Base-by-base conservation (phyloP, 2,113 vertebrate species). In the Seriola rivoliana region DNA sequence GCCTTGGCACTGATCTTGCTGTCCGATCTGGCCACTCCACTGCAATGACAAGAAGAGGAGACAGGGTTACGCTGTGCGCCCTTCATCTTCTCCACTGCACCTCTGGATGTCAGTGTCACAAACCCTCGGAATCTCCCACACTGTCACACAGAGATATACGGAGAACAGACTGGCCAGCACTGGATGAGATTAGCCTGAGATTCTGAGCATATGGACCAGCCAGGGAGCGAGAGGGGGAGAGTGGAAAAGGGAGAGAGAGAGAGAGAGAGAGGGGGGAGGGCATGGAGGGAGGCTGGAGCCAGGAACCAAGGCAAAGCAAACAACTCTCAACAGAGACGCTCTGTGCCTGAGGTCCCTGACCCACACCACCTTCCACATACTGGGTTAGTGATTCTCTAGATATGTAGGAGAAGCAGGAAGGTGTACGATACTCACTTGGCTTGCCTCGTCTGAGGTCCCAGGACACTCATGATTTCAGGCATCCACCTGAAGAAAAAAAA, bases 1-100 rank as follows among this genome's bases (percentile, higher is more conserved):
- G 95, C 94, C 94, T 96, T 96, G 87, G 95, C 95, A 75, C 95
- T 96, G 83, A 95, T 80, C 92, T 93, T 96, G 95, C 95, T 96
- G 93, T 96, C 94, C 19, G 95, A 95, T 88, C 95, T 91, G 80
- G 93, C 92, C 93, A 95, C 94, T 73, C 94, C 95, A 93, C 95
- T 96, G 93, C 88, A 93, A 92, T 88, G 85, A 94, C 86, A 92
- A 77, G 89, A 87, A 78, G 91, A 92, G 63, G 91, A 85, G 65
- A 89, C 50, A 17, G 85, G 69, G 75, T 94, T 92, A 94, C 71
- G 91, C 58, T 86, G 89, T 64, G 88, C 84, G 71, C 92, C 85
- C 90, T 95, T 95, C 95, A 95, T 96, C 73, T 85, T 90, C 46
- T 36, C 14, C 64, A 72, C 54, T 38, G 38, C 65, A 81, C 69